Percentiles rank a stretch among this genome's conserved stretches.
Evolutionary conservation across 2,888 invertebrate species (phyloP).

Genomic region (Taphrorychus bicolor): DNA sequence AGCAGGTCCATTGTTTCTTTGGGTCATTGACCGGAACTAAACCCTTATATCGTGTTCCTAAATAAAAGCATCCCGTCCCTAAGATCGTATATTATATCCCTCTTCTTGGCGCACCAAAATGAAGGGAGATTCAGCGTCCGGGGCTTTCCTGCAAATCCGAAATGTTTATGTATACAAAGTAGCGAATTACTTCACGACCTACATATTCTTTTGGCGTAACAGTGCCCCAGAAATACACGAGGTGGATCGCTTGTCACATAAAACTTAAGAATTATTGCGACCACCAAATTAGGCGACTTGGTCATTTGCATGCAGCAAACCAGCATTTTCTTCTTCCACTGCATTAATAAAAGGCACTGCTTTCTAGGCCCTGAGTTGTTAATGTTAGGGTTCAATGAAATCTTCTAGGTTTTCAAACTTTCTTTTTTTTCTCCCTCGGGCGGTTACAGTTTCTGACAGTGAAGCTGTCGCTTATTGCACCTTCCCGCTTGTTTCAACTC

Average conservation of each 20-base stretch:
- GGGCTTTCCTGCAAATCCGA: background rate
- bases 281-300: background rate
- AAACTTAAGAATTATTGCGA: background rate
- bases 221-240: background rate
- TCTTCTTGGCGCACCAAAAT: conserved; percentile 16
- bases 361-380: no score
- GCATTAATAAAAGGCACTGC: no score
- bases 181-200: conserved; percentile 3
- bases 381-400: no score
- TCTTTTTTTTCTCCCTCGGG: no score
- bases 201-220: background rate
- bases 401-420: no score
- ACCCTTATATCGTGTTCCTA: conserved; percentile 28
- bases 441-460: no score
- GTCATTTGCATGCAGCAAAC: no score
- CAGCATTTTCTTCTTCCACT: no score
- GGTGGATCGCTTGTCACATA: background rate
- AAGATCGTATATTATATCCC: conserved; percentile 29
- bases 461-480: no score
- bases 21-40: conserved; percentile 38
- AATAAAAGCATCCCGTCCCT: conserved; percentile 31
- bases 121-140: conserved; percentile 10
- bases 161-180: conserved; percentile 5
- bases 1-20: conserved; percentile 36
- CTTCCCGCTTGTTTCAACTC: no score